Percentiles rank a stretch among this genome's conserved stretches.
These are phyloP conservation scores for Carterocephalus palaemon DNA, from an alignment of 2,888 invertebrate genomes.

Conservation along the genomic window DNA sequence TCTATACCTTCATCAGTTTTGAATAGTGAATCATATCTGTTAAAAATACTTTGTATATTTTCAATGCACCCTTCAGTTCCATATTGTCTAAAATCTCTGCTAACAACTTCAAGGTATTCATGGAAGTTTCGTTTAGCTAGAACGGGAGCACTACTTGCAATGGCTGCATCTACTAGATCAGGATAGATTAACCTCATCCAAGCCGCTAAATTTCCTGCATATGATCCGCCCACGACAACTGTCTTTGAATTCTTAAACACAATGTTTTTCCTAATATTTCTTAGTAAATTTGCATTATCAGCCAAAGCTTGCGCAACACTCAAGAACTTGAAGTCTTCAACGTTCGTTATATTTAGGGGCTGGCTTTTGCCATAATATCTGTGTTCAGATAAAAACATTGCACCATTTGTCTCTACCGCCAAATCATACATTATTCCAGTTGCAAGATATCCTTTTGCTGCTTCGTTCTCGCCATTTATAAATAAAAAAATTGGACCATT, in stretches of 20 bases:
- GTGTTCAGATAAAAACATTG: slow-evolving; percentile 59
- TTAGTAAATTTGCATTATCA: slow-evolving; percentile 52
- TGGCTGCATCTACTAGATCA: slow-evolving; percentile 57
- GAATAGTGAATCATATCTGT: slow-evolving; percentile 48
- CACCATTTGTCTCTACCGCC: slow-evolving; percentile 64
- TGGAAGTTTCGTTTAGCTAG: slow-evolving; percentile 61
- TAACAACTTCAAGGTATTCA: slow-evolving; percentile 63
- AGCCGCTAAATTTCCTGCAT: slow-evolving; percentile 65
- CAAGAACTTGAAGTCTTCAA: slow-evolving; percentile 52
- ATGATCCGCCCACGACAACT: slow-evolving; percentile 64
- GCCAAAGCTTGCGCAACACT: slow-evolving; percentile 61
- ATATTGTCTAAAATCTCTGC: slow-evolving; percentile 54
- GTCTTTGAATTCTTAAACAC: slow-evolving; percentile 52
- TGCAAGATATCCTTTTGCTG: slow-evolving; percentile 45
- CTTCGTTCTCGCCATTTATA: slow-evolving; percentile 57
- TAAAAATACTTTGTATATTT: slow-evolving; percentile 47
- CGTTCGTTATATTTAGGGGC: slow-evolving; percentile 47
- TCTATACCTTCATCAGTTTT: slow-evolving; percentile 47
- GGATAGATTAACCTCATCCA: slow-evolving; percentile 65
- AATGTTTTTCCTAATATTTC: slow-evolving; percentile 42
- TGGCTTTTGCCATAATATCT: slow-evolving; percentile 66
- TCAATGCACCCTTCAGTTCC: slow-evolving; percentile 50
- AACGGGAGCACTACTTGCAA: slow-evolving; percentile 67
- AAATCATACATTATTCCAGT: slow-evolving; percentile 57
- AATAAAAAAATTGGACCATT: slow-evolving; percentile 59